Evolutionary conservation across 1,140 invertebrate species (phyloP).

Genomic region (Aethina tumida): DNA sequence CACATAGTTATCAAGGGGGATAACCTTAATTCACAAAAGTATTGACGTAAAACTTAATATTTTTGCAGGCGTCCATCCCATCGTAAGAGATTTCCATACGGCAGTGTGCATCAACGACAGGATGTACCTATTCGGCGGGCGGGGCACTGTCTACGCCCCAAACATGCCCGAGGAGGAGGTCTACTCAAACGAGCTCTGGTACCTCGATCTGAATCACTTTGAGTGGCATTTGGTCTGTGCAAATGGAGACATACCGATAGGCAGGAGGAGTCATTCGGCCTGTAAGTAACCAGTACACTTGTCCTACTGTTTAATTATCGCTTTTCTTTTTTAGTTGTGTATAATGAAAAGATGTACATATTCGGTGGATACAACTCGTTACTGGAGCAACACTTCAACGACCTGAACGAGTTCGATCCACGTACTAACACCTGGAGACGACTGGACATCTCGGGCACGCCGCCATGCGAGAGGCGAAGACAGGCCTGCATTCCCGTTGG

Average conservation of each 20-base stretch:
- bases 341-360: constrained; percentile 67
- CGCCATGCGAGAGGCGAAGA: constrained; percentile 60
- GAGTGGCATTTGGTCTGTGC: constrained; percentile 56
- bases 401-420: constrained; percentile 64
- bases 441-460: constrained; percentile 45
- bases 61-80: constrained; percentile 40
- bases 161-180: constrained; percentile 58
- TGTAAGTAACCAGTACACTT: constrained; percentile 46
- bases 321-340: constrained; percentile 51
- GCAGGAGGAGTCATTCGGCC: constrained; percentile 78
- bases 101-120: constrained; percentile 58
- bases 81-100: constrained; percentile 80
- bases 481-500: constrained; percentile 68
- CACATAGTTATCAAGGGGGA: too few relatives aligned
- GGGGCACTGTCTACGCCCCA: constrained; percentile 43
- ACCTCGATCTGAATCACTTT: constrained; percentile 58
- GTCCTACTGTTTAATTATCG: constrained; percentile 9
- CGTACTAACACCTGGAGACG: constrained; percentile 50
- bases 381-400: constrained; percentile 66
- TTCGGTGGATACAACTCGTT: constrained; percentile 82
- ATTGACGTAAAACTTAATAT: background rate
- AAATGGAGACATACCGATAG: constrained; percentile 50
- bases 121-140: constrained; percentile 83
- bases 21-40: background rate
- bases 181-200: constrained; percentile 69